These are phyloP conservation scores for Podargus strigoides DNA, from an alignment of 2,797 vertebrate genomes.

Conservation along the genomic window DNA sequence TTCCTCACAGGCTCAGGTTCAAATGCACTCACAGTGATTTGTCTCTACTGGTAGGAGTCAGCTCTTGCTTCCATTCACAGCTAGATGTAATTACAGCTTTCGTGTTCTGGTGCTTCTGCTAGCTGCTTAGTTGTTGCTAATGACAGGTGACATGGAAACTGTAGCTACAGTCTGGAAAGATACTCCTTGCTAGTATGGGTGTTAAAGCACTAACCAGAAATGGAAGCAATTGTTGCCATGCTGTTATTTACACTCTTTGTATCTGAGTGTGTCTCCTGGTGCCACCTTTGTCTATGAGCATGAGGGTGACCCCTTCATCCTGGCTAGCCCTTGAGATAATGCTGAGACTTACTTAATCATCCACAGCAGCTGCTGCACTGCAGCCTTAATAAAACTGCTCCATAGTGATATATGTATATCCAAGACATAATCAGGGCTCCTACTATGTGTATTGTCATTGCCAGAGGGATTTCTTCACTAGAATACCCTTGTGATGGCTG, in stretches of 20 bases:
- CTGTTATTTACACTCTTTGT: not conserved
- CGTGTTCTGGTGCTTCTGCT: not conserved
- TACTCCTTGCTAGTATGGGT: not conserved
- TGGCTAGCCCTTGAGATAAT: not conserved
- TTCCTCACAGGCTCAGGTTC: not conserved
- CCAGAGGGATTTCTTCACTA: not conserved
- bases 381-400: not conserved
- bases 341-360: not conserved
- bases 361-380: not conserved
- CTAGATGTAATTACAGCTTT: not conserved
- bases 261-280: not conserved
- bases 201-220: not conserved
- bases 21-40: not conserved
- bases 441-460: not conserved
- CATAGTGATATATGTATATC: not conserved
- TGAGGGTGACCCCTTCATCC: not conserved
- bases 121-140: not conserved
- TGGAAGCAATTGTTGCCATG: not conserved
- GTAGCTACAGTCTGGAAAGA: not conserved
- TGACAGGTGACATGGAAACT: not conserved
- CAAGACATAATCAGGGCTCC: not conserved
- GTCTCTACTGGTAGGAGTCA: not conserved
- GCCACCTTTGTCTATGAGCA: not conserved
- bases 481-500: not conserved
- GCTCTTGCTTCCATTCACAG: not conserved